These are phyloP conservation scores for Cyanoramphus novaezelandiae DNA, from an alignment of 2,113 vertebrate species.

Conservation along the genomic window DNA sequence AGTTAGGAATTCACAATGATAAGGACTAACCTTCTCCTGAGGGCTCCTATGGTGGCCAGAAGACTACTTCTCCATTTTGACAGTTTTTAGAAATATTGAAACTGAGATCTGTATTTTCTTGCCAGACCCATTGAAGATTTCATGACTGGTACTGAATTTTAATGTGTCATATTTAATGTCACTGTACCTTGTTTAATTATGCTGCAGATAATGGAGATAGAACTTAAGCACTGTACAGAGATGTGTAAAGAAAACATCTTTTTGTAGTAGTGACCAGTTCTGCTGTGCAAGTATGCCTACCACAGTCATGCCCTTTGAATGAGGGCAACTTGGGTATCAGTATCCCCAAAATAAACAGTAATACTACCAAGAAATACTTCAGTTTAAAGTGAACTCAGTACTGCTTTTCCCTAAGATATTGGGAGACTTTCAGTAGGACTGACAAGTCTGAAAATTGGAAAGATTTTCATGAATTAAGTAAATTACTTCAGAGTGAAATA, in stretches of 20 bases:
- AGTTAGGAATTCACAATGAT: background rate
- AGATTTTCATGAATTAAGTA: background rate
- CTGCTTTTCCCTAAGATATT: background rate
- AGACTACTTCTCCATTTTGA: background rate
- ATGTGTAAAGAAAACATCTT: background rate
- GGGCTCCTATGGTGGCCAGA: background rate
- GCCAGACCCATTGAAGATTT: background rate
- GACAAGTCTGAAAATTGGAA: background rate
- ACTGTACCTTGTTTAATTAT: background rate
- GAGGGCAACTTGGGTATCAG: background rate
- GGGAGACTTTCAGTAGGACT: background rate
- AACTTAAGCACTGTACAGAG: background rate
- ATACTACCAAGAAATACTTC: background rate
- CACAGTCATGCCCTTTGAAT: background rate
- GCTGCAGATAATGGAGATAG: background rate
- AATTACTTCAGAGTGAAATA: background rate
- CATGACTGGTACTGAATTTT: background rate
- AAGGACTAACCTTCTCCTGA: background rate
- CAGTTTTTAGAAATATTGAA: background rate
- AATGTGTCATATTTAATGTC: background rate
- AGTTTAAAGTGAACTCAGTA: background rate
- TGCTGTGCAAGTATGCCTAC: background rate
- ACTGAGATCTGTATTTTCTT: background rate
- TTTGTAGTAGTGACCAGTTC: background rate
- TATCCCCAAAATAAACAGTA: background rate